Evolutionary conservation across 2,113 vertebrate species (phyloP).

Genomic region (Phylloscopus trochilus): DNA sequence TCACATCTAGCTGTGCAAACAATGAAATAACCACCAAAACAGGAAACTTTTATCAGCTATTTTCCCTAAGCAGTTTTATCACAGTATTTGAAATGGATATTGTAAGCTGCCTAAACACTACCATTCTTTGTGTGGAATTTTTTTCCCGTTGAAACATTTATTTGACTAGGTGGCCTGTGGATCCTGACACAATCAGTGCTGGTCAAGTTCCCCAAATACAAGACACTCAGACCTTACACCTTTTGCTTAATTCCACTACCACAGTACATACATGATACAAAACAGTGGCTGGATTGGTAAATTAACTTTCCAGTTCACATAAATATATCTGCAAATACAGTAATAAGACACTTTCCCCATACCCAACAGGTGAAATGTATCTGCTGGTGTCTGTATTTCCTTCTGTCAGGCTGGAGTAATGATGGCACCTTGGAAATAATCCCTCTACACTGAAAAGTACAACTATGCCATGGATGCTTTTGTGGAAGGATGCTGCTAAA

Average conservation of each 20-base stretch:
- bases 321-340: neutral
- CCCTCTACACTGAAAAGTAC: neutral
- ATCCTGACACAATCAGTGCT: neutral
- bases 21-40: neutral
- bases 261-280: neutral
- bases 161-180: neutral
- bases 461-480: neutral
- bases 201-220: neutral
- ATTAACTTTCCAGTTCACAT: neutral
- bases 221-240: accelerated
- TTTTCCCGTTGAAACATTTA: neutral
- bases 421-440: neutral
- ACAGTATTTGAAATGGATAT: neutral
- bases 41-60: neutral
- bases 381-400: neutral
- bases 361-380: neutral
- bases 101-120: neutral
- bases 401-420: neutral
- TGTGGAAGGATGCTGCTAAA: neutral
- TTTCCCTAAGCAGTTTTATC: neutral
- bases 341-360: neutral
- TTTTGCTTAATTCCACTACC: neutral
- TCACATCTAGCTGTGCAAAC: neutral
- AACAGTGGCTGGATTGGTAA: neutral
- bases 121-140: neutral